These are phyloP conservation scores for Drosophila nigricruria DNA, from an alignment of 2,888 invertebrate genomes.

Conservation along the genomic window DNA sequence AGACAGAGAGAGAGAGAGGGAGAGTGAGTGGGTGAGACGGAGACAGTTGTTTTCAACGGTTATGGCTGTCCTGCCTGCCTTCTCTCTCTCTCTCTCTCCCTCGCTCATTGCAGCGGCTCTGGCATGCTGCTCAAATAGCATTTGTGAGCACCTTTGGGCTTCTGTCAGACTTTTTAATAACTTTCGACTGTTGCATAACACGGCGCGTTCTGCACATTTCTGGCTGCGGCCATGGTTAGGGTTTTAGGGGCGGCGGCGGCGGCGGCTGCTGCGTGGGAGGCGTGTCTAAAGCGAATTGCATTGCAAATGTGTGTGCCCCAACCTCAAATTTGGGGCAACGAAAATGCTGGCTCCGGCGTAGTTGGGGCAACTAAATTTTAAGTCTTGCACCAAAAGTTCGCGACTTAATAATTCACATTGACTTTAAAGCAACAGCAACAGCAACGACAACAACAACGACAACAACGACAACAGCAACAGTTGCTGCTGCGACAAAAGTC, in stretches of 20 bases:
- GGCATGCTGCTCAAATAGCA: conserved; percentile 39
- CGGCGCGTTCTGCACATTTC: conserved; percentile 19
- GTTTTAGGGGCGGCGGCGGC: background rate
- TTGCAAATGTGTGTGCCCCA: conserved; percentile 25
- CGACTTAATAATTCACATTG: conserved; percentile 14
- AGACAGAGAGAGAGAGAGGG: no score
- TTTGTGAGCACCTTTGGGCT: conserved; percentile 49
- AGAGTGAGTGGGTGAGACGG: background rate
- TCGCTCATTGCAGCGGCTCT: conserved; percentile 5
- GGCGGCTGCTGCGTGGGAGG: no score
- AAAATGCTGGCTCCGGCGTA: conserved; percentile 8
- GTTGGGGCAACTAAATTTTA: conserved; percentile 9
- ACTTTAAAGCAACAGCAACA: conserved; percentile 35
- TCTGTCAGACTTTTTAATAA: conserved; percentile 72
- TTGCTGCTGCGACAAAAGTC: conserved; percentile 32
- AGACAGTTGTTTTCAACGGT: background rate
- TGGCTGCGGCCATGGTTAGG: background rate
- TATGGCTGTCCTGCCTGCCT: background rate
- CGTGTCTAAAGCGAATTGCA: conserved; percentile 47
- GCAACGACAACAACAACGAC: conserved; percentile 1
- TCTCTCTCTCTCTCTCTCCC: background rate
- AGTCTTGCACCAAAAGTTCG: conserved; percentile 10
- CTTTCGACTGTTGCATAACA: conserved; percentile 65
- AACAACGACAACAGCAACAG: conserved; percentile 28
- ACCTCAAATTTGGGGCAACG: conserved; percentile 7